Evolutionary conservation across 2,113 vertebrate species (phyloP).

Genomic region (Aramus guarauna): DNA sequence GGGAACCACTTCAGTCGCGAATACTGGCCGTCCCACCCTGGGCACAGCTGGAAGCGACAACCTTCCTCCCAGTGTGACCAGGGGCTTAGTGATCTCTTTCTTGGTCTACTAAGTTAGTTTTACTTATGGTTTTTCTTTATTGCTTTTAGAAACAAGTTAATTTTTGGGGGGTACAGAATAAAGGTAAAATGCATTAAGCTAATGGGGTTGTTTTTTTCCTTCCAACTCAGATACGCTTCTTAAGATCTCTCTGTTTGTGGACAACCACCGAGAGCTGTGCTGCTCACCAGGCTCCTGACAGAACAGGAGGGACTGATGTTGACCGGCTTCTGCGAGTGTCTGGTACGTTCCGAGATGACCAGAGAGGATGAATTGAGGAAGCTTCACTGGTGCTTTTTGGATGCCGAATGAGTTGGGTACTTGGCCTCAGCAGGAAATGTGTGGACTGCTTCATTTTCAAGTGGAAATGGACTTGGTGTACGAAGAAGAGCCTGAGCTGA

Average conservation of each 20-base stretch:
- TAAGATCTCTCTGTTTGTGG: conserved; percentile 84
- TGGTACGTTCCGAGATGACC: fast-evolving
- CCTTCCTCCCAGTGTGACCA: fast-evolving
- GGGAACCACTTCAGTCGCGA: fast-evolving
- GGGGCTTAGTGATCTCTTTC: fast-evolving
- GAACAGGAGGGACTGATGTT: neutral
- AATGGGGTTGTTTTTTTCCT: neutral
- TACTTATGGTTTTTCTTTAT: fast-evolving
- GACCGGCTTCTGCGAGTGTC: fast-evolving
- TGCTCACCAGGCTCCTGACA: neutral
- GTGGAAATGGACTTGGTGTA: neutral
- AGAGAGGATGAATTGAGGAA: neutral
- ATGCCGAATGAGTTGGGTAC: neutral
- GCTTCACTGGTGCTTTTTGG: neutral
- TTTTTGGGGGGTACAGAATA: neutral
- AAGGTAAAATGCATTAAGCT: neutral
- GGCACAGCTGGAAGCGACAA: fast-evolving
- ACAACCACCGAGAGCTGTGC: conserved; percentile 45
- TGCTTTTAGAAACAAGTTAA: neutral
- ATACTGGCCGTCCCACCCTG: fast-evolving
- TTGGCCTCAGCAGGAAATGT: neutral
- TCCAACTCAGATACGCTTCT: conserved; percentile 77
- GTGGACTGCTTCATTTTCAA: neutral
- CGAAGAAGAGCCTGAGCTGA: neutral
- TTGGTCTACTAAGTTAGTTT: neutral